Base-by-base conservation (phyloP, 2,888 invertebrate genomes). In the Perizoma affinitatum region DNA sequence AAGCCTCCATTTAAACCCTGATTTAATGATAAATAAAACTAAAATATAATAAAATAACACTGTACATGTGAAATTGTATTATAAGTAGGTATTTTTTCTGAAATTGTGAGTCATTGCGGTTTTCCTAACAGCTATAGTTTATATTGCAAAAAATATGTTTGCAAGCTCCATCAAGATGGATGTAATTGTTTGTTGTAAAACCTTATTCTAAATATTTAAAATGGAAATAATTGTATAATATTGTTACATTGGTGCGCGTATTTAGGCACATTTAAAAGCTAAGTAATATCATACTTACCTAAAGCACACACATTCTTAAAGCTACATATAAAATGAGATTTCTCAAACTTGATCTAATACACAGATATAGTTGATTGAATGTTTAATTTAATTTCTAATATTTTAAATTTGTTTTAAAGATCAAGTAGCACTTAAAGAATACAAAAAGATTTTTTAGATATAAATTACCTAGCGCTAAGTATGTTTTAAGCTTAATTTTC, bases 271-370 rank as follows among this genome's bases (percentile, higher is more conserved):
- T n/a, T 33, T 42, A 10, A 42, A 10, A 42, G 40, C 40, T 40
- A 10, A 4, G 6, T 6, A 44, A 44, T 44, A 22, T 10, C 22
- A 4, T 7, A n/a, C n/a, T 44, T 71, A 67, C 65, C 69, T 68
- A 70, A 72, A 65, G 71, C 71, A 72, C 69, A 67, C 68, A 51
- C 38, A 11, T 53, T 46, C 45, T 63, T 71, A 65, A 61, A 65
- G 48, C 60, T 52, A 63, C 54, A 55, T 67, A 66, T 70, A 71
- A 22, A 70, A 59, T 67, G 70, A 70, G 70, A 70, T 70, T 70
- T 10, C 65, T 65, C 41, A 53, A 58, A 58, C 54, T 62, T 48
- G 42, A 59, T 11, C 54, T 54, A 22, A 47, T 43, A 41, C 33
- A 46, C 41, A 42, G 4, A 1, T 42, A 5, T 10, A 42, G 4